These are phyloP conservation scores for Hestina assimilis DNA, from an alignment of 1,140 invertebrate species.

Conservation along the genomic window DNA sequence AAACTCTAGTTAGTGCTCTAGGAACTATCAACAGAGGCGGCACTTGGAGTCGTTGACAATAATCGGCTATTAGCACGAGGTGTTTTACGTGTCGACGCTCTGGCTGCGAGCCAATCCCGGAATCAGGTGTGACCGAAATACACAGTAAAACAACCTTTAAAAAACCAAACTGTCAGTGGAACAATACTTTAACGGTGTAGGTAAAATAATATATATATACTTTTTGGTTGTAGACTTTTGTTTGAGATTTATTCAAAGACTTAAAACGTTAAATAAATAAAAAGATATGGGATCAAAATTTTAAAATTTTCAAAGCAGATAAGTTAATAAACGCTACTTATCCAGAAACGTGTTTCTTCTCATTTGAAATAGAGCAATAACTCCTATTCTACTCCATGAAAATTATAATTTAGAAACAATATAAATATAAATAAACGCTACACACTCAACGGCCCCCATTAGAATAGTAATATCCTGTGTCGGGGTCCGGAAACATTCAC, in stretches of 20 bases:
- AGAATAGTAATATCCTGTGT: too few relatives aligned
- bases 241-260: background rate
- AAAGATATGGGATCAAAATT: too few relatives aligned
- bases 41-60: constrained; percentile 16
- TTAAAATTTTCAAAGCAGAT: too few relatives aligned
- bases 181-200: background rate
- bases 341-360: too few relatives aligned
- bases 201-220: background rate
- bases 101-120: constrained; percentile 20
- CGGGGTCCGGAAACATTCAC: too few relatives aligned
- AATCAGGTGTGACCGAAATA: constrained; percentile 24
- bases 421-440: too few relatives aligned
- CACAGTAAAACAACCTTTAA: constrained; percentile 18
- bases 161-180: constrained; percentile 1
- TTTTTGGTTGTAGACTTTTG: background rate
- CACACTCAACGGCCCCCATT: too few relatives aligned
- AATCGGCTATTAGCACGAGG: constrained; percentile 24
- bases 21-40: constrained; percentile 7
- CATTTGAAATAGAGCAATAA: too few relatives aligned
- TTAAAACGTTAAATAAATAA: too few relatives aligned
- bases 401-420: too few relatives aligned
- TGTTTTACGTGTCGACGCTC: constrained; percentile 20
- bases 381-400: too few relatives aligned
- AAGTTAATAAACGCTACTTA: too few relatives aligned
- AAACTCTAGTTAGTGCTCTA: background rate